Evolutionary conservation across 2,888 invertebrate genomes (phyloP), one percentile per base, ranked within the genome.

Genomic region (Cecidostiba fungosa): DNA sequence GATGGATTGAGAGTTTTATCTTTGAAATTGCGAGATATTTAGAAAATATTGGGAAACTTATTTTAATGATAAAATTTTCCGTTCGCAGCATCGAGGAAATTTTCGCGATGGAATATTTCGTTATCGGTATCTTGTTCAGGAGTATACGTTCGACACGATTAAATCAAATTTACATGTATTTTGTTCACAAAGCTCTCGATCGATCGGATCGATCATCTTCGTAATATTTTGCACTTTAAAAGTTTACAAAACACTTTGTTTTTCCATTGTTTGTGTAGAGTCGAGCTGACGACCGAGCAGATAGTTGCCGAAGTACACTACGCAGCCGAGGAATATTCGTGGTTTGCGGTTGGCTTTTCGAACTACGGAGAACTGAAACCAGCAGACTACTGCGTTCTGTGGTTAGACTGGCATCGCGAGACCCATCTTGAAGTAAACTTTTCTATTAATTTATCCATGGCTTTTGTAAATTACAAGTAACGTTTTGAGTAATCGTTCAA

Each of bases 291-390:
- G 66, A 91, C 89, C 36, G 90, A 92, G 86, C 26, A 82, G 19
- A 89, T 92, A 19, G 85, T 90, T 39, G 90, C 90, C 8, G 93
- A 93, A 86, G 89, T 92, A 50, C 93, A 93, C 86, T 93, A 89
- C 77, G 83, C 89, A 43, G 91, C 91, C 3, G 90, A 90, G 32
- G 90, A 92, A 12, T 90, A 90, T 88, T 90, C 92, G 78, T 98
- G 98, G 98, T 96, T 98, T 90, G 97, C 97, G 0, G 91, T 98
- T 77, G 98, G 98, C 54, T 98, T 98, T 94, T 98, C 98, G 0
- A 96, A 97, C 90, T 95, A 97, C 85, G 98, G 98, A 0, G 95
- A 96, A 73, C 90, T 95, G 3, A 95, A 95, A 86, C 95, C 96
- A 69, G 97, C 97, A 0, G 98, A 98, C 94, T 95, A 97, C 86